Evolutionary conservation across 2,113 vertebrate species (phyloP), one percentile per base, ranked within the genome.

Genomic region (Platichthys stellatus): DNA sequence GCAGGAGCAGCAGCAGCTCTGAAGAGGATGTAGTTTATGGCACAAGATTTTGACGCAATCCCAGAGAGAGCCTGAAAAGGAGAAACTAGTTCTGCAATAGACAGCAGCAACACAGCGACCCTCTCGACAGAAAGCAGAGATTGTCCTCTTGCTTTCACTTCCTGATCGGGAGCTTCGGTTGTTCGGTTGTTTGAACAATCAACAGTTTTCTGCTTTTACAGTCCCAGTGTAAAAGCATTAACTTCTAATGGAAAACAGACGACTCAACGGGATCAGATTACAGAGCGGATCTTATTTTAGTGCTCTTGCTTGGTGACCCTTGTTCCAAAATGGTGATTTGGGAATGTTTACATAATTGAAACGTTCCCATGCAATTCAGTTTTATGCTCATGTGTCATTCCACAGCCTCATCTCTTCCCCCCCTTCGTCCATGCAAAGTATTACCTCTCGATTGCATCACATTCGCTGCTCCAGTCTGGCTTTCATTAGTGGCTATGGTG

Each of bases 401-500:
- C 53, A 58, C 67, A 17, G 69, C 56, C 80, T 12, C 53, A 17
- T 20, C 47, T 43, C 7, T 58, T 59, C 26, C 59, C 61, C 40
- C 20, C 59, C 45, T 45, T 69, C 10, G 11, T 80, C 63, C 75
- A 70, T 43, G 9, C 74, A 76, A 84, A 77, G 86, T 91, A 85
- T 92, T 92, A 86, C 88, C 59, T 85, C 58, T 76, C 62, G 67
- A 81, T 92, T 93, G 90, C 92, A 91, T 92, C 91, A 93, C 89
- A 79, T 73, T 69, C 77, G 70, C 63, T 71, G 76, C 82, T 81
- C 43, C 58, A 59, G 81, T 91, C 86, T 93, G 92, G 67, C 81
- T 92, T 91, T 92, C 89, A 93, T 92, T 92, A 94, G 85, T 74
- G 88, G 77, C 80, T 92, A 28, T 28, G 92, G 89, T 91, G 88